Conservation (phyloP, 2,113 vertebrate species). For the Atractosteus spatula region DNA sequence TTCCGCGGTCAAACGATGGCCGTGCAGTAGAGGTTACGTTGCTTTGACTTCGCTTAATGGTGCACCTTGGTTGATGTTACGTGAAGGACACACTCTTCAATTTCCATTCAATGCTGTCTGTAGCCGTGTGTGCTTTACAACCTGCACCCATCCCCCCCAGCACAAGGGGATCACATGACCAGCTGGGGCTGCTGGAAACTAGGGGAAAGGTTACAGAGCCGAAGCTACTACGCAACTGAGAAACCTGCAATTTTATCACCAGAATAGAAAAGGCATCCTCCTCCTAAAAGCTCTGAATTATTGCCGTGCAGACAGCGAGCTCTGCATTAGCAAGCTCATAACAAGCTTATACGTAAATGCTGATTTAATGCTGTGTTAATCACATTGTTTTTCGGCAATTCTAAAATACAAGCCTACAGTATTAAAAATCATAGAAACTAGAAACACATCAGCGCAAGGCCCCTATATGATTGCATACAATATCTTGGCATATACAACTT, state of each 20-base stretch:
- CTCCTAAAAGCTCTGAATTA: neutral
- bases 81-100: constrained; percentile 13
- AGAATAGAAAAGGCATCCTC: neutral
- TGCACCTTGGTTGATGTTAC: constrained; percentile 6
- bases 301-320: too few species aligned
- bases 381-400: too few species aligned
- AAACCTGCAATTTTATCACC: neutral
- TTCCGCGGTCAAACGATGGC: too few species aligned
- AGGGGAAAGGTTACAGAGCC: constrained; percentile 68
- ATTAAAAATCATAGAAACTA: too few species aligned
- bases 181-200: constrained; percentile 58
- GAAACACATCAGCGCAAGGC: too few species aligned
- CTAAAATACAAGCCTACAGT: too few species aligned
- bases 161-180: constrained; percentile 58
- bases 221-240: constrained; percentile 6
- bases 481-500: too few species aligned
- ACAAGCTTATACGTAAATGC: neutral
- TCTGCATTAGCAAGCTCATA: neutral
- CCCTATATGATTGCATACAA: too few species aligned
- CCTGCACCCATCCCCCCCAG: constrained; percentile 45
- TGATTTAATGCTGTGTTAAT: neutral
- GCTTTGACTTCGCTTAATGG: too few species aligned
- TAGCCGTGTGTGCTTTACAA: constrained; percentile 6
- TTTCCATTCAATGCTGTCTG: constrained; percentile 21
- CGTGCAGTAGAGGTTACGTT: too few species aligned